phyloP scores from a whole-genome alignment of 2,797 vertebrate species.

The Eremophila alpestris region DNA sequence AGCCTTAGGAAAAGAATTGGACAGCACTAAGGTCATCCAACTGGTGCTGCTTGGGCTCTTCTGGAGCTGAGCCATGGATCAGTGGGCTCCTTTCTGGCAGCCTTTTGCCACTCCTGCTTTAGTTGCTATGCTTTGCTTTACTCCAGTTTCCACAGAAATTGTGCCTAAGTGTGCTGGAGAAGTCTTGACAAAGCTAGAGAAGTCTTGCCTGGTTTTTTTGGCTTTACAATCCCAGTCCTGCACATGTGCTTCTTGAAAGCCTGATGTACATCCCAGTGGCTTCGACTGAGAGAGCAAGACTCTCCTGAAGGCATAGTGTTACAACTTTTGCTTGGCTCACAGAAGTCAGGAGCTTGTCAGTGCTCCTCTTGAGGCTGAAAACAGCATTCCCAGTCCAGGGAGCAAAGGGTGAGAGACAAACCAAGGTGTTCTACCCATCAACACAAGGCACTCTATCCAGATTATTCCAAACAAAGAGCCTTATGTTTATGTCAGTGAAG shows the following conservation, averaged over 20 bases:
- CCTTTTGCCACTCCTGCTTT: neutral
- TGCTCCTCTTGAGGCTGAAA: neutral
- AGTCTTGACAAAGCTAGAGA: neutral
- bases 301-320: neutral
- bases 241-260: neutral
- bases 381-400: neutral
- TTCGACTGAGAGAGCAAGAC: neutral
- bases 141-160: neutral
- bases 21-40: neutral
- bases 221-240: neutral
- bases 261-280: neutral
- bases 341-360: neutral
- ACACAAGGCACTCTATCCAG: neutral
- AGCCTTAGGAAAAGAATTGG: neutral
- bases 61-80: neutral
- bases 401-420: neutral
- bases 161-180: neutral
- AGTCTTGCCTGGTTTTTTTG: neutral
- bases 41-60: neutral
- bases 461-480: neutral
- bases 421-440: neutral
- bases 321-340: neutral
- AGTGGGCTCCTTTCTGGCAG: neutral
- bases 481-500: neutral
- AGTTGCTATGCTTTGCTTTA: neutral